Conservation (phyloP, 2,113 vertebrate species). For the Cinclus mexicanus region DNA sequence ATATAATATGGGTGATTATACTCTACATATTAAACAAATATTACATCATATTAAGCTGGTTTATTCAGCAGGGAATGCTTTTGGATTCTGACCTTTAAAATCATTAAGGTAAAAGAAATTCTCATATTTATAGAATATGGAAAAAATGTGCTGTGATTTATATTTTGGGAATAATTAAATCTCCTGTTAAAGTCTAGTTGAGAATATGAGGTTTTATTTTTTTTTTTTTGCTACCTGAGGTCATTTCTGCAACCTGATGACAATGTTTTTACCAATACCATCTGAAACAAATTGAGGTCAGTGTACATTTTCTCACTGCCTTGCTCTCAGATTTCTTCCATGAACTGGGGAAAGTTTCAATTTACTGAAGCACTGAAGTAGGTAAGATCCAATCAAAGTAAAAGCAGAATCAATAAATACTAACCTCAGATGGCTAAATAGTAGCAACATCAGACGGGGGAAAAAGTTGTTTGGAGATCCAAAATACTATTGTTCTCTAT, state of each 20-base stretch:
- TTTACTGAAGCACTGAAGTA: constrained; percentile 78
- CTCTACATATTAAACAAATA: background rate
- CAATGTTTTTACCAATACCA: constrained; percentile 70
- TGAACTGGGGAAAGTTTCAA: constrained; percentile 80
- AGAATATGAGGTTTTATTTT: constrained; percentile 48
- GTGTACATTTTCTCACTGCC: constrained; percentile 72
- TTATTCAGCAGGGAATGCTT: background rate
- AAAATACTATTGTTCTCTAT: constrained; percentile 30
- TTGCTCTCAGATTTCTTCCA: constrained; percentile 73
- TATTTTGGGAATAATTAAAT: background rate
- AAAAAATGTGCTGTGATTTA: background rate
- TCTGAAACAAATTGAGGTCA: constrained; percentile 79
- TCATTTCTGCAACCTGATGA: constrained; percentile 60
- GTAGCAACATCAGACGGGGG: constrained; percentile 65
- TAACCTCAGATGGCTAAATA: constrained; percentile 73
- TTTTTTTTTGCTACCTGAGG: constrained; percentile 30
- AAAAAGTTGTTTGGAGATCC: constrained; percentile 61
- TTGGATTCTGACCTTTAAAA: background rate
- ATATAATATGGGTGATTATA: background rate
- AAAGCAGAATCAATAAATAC: constrained; percentile 78
- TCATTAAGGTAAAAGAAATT: background rate
- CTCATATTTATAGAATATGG: background rate
- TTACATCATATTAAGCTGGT: background rate
- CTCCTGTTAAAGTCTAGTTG: background rate
- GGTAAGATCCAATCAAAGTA: constrained; percentile 80